phyloP scores from a whole-genome alignment of 2,888 invertebrate species.

The Cyaniris semiargus region DNA sequence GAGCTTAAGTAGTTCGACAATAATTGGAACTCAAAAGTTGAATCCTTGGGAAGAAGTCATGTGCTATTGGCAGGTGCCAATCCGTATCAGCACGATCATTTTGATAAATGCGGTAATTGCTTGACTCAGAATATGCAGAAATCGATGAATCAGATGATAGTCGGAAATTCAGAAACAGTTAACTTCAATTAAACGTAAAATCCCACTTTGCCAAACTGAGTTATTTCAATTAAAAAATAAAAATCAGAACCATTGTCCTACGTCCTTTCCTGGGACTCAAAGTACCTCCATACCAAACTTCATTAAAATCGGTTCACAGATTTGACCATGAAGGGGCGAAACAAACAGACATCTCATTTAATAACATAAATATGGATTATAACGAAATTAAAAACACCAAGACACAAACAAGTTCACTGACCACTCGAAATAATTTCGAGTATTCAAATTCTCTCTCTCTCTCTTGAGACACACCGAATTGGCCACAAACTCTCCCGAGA shows the following conservation, averaged over 20 bases:
- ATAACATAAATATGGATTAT: too few relatives aligned
- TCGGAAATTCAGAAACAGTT: not conserved
- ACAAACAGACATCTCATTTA: too few relatives aligned
- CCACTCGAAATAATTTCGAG: not conserved
- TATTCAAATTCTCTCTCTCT: not conserved
- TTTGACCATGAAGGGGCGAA: too few relatives aligned
- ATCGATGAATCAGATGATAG: not conserved
- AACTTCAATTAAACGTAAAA: not conserved
- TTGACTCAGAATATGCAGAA: not conserved
- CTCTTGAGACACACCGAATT: not conserved
- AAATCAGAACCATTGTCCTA: too few relatives aligned
- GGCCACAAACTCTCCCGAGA: constrained; percentile 5
- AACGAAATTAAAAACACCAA: too few relatives aligned
- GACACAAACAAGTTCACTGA: not conserved
- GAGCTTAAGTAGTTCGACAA: not conserved
- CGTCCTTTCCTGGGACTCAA: too few relatives aligned
- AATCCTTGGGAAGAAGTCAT: not conserved
- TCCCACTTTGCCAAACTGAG: too few relatives aligned
- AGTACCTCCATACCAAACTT: too few relatives aligned
- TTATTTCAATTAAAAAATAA: too few relatives aligned
- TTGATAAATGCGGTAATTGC: not conserved
- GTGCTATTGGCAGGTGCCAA: not conserved
- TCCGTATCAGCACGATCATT: not conserved
- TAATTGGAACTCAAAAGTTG: not conserved
- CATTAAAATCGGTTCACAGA: too few relatives aligned